Evolutionary conservation across 2,797 vertebrate genomes (phyloP), one percentile per base, ranked within the genome.

Genomic region (Lutjanus argentimaculatus): DNA sequence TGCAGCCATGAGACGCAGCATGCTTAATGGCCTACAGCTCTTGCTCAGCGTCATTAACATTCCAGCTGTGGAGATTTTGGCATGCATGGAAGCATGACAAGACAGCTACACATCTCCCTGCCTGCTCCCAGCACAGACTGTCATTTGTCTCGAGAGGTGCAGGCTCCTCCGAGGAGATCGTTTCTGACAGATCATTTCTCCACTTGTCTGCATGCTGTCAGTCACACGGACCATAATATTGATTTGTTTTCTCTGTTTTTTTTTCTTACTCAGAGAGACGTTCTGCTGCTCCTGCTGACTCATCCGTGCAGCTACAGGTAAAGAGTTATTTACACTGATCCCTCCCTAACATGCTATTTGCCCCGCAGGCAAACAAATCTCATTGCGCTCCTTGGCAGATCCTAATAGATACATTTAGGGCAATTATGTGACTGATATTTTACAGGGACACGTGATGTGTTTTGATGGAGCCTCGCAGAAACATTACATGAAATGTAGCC

Each of bases 1-100:
- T 69, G 67, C 55, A 77, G 82, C 63, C 70, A 11, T 9, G 43
- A 79, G 15, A 66, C 19, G 62, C 83, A 48, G 70, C 57, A 10
- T 12, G 77, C 58, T 72, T 53, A 68, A 85, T 83, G 80, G 89
- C 91, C 92, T 87, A 10, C 86, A 85, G 93, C 88, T 67, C 72
- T 86, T 19, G 86, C 79, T 85, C 56, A 21, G 85, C 67, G 71
- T 93, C 89, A 93, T 95, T 95, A 96, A 95, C 94, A 96, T 96
- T 96, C 95, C 94, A 94, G 89, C 85, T 90, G 89, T 85, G 76
- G 86, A 88, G 92, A 90, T 89, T 85, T 89, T 91, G 86, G 85
- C 91, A 89, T 84, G 89, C 84, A 30, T 63, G 66, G 75, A 86
- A 92, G 90, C 94, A 86, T 93, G 94, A 95, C 85, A 88, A 90